A percentile compares a stretch with the other conserved stretches of the same genome.
These are phyloP conservation scores for Monarcha castaneiventris DNA, from an alignment of 2,113 vertebrate genomes.

Conservation along the genomic window DNA sequence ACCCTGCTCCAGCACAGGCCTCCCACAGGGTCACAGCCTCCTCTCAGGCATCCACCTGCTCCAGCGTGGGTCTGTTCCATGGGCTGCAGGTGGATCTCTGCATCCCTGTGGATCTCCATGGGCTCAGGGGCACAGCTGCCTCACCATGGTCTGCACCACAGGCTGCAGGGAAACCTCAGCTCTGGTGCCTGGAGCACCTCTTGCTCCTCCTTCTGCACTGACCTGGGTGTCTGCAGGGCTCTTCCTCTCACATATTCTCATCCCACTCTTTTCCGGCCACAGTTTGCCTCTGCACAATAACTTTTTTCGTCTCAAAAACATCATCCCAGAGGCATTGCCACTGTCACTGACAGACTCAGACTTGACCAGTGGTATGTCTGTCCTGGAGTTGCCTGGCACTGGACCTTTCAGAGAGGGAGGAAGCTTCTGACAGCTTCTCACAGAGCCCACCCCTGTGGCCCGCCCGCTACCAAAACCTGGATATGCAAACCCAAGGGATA, in stretches of 20 bases:
- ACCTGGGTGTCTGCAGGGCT: background rate
- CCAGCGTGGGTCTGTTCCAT: accelerated
- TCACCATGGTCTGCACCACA: accelerated
- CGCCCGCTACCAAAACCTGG: background rate
- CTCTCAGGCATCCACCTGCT: background rate
- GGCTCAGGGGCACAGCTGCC: background rate
- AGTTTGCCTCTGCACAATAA: background rate
- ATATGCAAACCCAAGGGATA: background rate
- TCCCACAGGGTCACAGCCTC: background rate
- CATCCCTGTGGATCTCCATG: background rate
- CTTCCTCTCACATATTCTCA: background rate
- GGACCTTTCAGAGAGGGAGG: background rate
- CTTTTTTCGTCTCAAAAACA: too few species aligned
- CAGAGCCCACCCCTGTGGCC: background rate
- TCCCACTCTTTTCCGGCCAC: background rate
- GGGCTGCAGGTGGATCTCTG: background rate
- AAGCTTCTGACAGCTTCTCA: background rate
- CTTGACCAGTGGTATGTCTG: too few species aligned
- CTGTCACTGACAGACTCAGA: background rate
- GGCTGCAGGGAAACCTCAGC: background rate
- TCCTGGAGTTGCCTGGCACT: too few species aligned
- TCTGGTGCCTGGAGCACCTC: accelerated
- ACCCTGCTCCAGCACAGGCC: background rate
- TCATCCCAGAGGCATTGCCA: background rate
- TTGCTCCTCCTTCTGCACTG: accelerated